phyloP scores from a whole-genome alignment of 2,888 invertebrate genomes.

The Osmoderma eremita region DNA sequence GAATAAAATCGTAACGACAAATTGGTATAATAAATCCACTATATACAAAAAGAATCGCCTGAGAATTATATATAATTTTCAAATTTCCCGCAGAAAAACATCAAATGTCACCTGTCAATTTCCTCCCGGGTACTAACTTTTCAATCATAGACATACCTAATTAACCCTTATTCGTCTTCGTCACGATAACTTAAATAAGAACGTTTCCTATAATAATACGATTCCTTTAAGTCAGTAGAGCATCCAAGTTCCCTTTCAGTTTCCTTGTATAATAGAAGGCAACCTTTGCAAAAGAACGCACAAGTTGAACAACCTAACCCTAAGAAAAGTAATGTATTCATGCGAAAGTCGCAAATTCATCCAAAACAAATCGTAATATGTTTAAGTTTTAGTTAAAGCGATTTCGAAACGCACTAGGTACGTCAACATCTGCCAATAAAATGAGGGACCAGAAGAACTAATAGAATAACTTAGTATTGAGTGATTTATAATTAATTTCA shows the following conservation, averaged over 20 bases:
- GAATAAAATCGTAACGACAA: no score
- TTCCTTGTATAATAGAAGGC: not conserved
- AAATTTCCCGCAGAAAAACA: no score
- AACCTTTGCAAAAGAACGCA: slow-evolving; percentile 34
- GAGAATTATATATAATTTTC: no score
- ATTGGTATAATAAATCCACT: no score
- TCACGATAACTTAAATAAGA: not conserved
- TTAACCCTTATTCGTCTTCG: no score
- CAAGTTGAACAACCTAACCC: slow-evolving; percentile 3
- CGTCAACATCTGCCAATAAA: not conserved
- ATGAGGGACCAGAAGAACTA: slow-evolving; percentile 16
- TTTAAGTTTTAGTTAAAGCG: not conserved
- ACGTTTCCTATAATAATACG: not conserved
- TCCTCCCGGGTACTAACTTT: not conserved
- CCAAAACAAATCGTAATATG: not conserved
- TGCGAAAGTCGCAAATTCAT: not conserved
- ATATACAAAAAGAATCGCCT: no score
- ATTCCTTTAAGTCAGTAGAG: not conserved
- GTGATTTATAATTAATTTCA: no score
- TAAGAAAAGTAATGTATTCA: no score
- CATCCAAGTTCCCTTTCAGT: not conserved
- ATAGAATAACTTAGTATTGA: not conserved
- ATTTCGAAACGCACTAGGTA: no score
- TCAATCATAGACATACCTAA: not conserved
- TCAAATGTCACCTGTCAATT: no score